Evolutionary conservation across 1,140 invertebrate genomes (phyloP), one percentile per base, ranked within the genome.

Genomic region (Leptopilina boulardi): DNA sequence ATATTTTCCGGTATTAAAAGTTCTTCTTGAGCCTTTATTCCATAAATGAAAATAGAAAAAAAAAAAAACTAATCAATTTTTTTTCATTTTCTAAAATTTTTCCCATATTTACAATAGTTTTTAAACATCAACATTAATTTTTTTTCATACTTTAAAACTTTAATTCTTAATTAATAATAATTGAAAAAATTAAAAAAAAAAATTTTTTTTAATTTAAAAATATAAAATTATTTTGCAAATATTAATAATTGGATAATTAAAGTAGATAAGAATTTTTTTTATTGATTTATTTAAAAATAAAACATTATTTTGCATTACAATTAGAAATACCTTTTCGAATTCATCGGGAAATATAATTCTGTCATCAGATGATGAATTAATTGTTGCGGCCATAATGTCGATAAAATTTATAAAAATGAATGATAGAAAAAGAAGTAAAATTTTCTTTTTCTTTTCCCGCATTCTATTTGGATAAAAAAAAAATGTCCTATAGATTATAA

Each of bases 281-380:
- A n/a, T n/a, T n/a, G n/a, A n/a, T n/a, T n/a, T n/a, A n/a, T n/a
- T n/a, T n/a, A n/a, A n/a, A n/a, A n/a, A n/a, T n/a, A n/a, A n/a
- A n/a, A n/a, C n/a, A n/a, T 56, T 1, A 42, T 2, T 56, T 56
- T 56, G 19, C 10, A 6, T 1, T 23, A 21, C 1, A 26, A 18
- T 21, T 1, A 13, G 4, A 26, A 10, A 30, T 66, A 66, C 59
- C 59, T 66, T 13, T 30, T n/a, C 26, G 6, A 34, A 30, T 30
- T 30, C 13, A 30, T 66, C 59, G n/a, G 59, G 59, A 30, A 66
- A 66, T 13, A 66, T 23, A 23, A 66, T 66, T 30, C 23, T 26
- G 26, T 66, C 59, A 66, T 66, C 59, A n/a, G 59, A 30, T 66
- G 8, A 30, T 13, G 15, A 30, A n/a, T 34, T 2, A 15, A 6